A percentile compares a stretch with the other conserved stretches of the same genome.
phyloP scores from a whole-genome alignment of 2,797 vertebrate genomes.

The Calcarius lapponicus region DNA sequence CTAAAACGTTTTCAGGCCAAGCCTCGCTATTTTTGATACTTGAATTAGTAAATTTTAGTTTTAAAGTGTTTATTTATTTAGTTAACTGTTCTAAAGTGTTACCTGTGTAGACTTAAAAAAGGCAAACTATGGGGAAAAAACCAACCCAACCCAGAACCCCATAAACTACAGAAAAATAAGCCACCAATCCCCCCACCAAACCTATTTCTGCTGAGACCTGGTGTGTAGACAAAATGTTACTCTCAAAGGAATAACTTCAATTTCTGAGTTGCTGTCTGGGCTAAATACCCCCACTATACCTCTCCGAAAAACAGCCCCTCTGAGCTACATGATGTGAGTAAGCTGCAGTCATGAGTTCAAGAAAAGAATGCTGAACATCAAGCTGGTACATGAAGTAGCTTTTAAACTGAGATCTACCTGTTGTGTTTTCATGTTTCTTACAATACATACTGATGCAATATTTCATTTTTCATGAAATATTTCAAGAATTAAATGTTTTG shows the following conservation, averaged over 20 bases:
- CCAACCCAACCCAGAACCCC: not conserved
- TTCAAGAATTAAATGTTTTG: slow-evolving; percentile 1
- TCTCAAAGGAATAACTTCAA: not conserved
- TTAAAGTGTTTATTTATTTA: not conserved
- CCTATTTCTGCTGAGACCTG: not conserved
- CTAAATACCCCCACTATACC: not conserved
- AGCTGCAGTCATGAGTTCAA: not conserved
- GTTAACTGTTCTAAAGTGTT: not conserved
- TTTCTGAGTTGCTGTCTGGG: not conserved
- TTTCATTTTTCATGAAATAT: not conserved
- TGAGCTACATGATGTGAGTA: not conserved
- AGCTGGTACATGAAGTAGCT: not conserved
- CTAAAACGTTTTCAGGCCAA: not conserved
- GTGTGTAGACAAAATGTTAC: not conserved
- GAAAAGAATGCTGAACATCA: slow-evolving; percentile 18
- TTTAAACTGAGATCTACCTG: not conserved
- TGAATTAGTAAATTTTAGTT: not conserved
- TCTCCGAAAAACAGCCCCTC: rapidly evolving
- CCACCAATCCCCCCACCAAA: rapidly evolving
- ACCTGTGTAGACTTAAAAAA: not conserved
- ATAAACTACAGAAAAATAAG: not conserved
- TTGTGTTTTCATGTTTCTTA: not conserved
- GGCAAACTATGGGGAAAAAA: no score
- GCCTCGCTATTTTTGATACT: not conserved
- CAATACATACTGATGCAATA: not conserved